Conservation (phyloP, 1,140 invertebrate species). For the Diprion similis region DNA sequence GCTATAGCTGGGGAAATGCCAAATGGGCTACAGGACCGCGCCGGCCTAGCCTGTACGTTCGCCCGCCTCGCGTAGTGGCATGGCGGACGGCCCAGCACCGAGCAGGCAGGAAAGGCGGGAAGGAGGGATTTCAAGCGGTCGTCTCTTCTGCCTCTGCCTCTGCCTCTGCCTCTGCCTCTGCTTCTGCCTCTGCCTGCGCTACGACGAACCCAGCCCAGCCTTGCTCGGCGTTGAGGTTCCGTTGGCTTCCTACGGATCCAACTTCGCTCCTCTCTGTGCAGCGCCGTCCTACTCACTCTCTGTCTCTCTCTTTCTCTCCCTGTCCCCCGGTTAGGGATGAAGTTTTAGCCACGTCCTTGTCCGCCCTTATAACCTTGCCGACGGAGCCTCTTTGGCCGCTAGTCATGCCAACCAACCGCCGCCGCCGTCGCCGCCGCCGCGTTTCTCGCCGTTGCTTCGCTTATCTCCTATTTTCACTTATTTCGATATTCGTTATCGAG, state of each 20-base stretch:
- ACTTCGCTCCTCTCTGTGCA: slow-evolving; percentile 5
- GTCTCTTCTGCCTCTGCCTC: slow-evolving; percentile 49
- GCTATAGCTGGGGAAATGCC: slow-evolving; percentile 65
- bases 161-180: slow-evolving; percentile 25
- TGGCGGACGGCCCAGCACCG: slow-evolving; percentile 16
- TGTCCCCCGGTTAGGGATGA: slow-evolving; percentile 8
- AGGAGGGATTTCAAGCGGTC: slow-evolving; percentile 47
- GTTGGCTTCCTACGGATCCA: slow-evolving; percentile 8
- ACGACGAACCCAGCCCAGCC: not conserved
- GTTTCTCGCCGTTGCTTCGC: not conserved
- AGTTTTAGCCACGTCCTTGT: slow-evolving; percentile 9
- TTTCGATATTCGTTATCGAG: not conserved
- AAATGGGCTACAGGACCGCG: slow-evolving; percentile 59
- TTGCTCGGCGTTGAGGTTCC: slow-evolving; percentile 6
- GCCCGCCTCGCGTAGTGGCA: slow-evolving; percentile 24
- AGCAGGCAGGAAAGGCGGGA: slow-evolving; percentile 42
- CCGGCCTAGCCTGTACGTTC: slow-evolving; percentile 45
- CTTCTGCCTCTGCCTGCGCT: slow-evolving; percentile 41
- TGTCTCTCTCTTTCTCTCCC: not conserved
- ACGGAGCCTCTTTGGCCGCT: not conserved
- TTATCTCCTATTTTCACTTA: not conserved
- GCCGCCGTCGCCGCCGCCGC: not conserved
- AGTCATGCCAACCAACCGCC: slow-evolving; percentile 30
- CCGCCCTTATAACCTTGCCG: slow-evolving; percentile 1
- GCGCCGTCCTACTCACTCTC: not conserved